Base-by-base conservation (phyloP, 2,113 vertebrate genomes). In the Anolis sagrei region DNA sequence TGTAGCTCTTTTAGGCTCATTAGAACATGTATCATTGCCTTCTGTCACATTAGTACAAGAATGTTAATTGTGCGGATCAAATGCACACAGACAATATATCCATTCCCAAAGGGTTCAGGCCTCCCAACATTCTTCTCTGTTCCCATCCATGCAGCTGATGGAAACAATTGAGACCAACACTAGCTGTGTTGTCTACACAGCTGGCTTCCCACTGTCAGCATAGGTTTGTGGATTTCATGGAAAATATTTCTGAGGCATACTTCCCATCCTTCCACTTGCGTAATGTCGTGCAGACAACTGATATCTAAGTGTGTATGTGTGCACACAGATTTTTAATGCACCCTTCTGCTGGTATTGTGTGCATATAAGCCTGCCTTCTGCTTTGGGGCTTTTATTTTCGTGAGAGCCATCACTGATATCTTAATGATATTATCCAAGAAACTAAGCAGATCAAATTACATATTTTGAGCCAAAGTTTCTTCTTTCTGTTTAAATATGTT, bases 401-500 rank as follows among this genome's bases (percentile, higher is more conserved):
- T 1, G 1, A 80, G 34, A 85, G 88, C 70, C 3, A 39, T 74
- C 27, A 82, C 82, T 48, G 84, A 87, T 49, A 62, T 44, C 21
- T 54, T 82, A 80, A 70, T 75, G 82, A 25, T 51, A 87, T 18
- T 70, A 79, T 48, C 29, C 2, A 79, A n/a, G 27, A 34, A 90
- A 21, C 76, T 73, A 86, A 62, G 72, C 64, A 29, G 32, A 84
- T 36, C 36, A 44, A 86, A 70, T 69, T 69, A 44, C 61, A 64
- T 82, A 80, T 25, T 83, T 73, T 79, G 62, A 84, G 75, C 36
- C 0, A 0, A 62, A n/a, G 74, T 92, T 91, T 89, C 83, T 79
- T 68, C 11, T 73, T 13, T 44, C 39, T 44, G 58, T 86, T 91
- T 76, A 81, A 76, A 89, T 89, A 70, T 66, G 81, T 82, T 72